phyloP scores from a whole-genome alignment of 53 echinoderm and acorn worm species.

The Mesocentrotus franciscanus region DNA sequence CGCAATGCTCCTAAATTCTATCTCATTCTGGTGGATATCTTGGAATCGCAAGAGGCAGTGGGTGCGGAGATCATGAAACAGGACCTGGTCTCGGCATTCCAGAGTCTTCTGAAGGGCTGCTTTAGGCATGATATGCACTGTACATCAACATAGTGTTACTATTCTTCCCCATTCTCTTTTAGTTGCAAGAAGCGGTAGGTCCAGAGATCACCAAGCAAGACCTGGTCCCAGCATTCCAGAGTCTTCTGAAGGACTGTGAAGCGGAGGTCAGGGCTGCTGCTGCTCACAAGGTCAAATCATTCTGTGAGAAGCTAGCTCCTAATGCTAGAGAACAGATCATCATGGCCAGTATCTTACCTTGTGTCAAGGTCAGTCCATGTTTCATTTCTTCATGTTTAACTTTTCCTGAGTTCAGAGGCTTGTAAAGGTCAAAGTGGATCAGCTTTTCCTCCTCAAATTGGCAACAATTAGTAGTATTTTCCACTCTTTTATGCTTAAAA shows the following conservation, averaged over 20 bases:
- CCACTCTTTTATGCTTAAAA: too few relatives aligned
- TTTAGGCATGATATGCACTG: too few relatives aligned
- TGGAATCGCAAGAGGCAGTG: slow-evolving; percentile 92
- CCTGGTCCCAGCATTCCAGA: slow-evolving; percentile 89
- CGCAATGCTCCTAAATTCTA: too few relatives aligned
- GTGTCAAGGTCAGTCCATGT: slow-evolving; percentile 78
- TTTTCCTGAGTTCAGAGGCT: too few relatives aligned
- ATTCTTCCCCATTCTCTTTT: not conserved
- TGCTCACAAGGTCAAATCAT: slow-evolving; percentile 92
- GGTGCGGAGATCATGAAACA: slow-evolving; percentile 88
- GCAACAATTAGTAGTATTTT: too few relatives aligned
- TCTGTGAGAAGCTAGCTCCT: slow-evolving; percentile 81
- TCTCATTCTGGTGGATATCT: too few relatives aligned
- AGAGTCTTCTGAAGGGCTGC: slow-evolving; percentile 70
- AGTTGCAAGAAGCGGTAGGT: slow-evolving; percentile 95
- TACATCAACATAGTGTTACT: too few relatives aligned
- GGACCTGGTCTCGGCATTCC: slow-evolving; percentile 89
- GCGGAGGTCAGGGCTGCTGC: slow-evolving; percentile 96
- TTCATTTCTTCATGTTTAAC: not conserved
- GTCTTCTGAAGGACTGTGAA: slow-evolving; percentile 92
- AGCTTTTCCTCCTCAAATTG: too few relatives aligned
- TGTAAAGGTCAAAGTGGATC: too few relatives aligned
- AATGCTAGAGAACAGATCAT: slow-evolving; percentile 83
- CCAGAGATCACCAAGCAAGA: slow-evolving; percentile 90
- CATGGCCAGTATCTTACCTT: slow-evolving; percentile 91